These are phyloP conservation scores for Cydia splendana DNA, from an alignment of 1,140 invertebrate species.

Conservation along the genomic window DNA sequence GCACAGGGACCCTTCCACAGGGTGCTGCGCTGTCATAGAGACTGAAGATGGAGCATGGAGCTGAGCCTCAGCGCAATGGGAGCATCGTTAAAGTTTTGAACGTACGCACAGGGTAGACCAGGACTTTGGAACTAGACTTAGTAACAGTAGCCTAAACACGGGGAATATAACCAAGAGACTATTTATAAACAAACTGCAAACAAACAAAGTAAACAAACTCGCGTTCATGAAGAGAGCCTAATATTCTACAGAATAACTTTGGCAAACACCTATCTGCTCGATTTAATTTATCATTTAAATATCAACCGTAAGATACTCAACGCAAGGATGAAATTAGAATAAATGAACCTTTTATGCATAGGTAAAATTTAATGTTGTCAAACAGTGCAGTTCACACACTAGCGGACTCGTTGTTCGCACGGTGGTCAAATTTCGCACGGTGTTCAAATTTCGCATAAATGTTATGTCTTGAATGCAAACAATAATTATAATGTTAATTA, in stretches of 20 bases:
- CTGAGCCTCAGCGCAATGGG: conserved; percentile 58
- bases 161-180: too few relatives aligned
- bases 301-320: too few relatives aligned
- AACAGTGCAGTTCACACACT: conserved; percentile 7
- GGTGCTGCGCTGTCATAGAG: conserved; percentile 81
- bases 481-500: conserved; percentile 20
- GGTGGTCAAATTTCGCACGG: neutral
- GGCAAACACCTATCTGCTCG: too few relatives aligned
- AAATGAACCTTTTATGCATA: too few relatives aligned
- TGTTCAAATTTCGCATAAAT: neutral
- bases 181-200: too few relatives aligned
- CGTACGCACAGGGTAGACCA: conserved; percentile 55
- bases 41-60: conserved; percentile 57
- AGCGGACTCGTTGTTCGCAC: neutral
- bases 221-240: too few relatives aligned
- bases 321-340: too few relatives aligned
- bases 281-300: too few relatives aligned
- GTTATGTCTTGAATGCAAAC: neutral
- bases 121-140: too few relatives aligned
- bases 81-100: conserved; percentile 64
- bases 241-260: too few relatives aligned
- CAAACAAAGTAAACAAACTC: too few relatives aligned
- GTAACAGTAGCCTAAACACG: too few relatives aligned
- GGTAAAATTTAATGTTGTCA: neutral
- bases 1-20: conserved; percentile 81